These are phyloP conservation scores for Maniola hyperantus DNA, from an alignment of 2,888 invertebrate species.

Conservation along the genomic window DNA sequence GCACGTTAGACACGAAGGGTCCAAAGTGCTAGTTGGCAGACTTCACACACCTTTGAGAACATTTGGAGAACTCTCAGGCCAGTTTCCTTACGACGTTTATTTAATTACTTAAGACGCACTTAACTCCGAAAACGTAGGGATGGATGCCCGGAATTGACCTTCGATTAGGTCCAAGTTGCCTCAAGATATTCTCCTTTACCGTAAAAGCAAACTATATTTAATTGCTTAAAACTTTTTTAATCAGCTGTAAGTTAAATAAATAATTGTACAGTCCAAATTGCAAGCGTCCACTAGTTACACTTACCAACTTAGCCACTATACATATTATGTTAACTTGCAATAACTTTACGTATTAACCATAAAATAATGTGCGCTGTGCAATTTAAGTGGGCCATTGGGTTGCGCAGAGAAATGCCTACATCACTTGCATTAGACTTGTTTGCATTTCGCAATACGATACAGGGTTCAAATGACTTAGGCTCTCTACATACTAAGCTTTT, in stretches of 20 bases:
- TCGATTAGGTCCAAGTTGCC: no score
- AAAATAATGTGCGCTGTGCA: constrained; percentile 22
- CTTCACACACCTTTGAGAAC: no score
- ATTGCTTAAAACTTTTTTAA: no score
- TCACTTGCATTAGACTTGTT: constrained; percentile 46
- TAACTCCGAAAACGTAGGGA: no score
- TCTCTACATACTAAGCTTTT: not conserved
- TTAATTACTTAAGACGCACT: no score
- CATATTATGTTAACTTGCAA: not conserved
- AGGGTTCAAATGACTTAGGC: constrained; percentile 32
- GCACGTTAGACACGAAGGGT: no score
- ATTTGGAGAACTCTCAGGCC: no score
- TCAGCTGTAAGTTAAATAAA: not conserved
- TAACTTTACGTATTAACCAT: constrained; percentile 4
- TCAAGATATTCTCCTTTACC: no score
- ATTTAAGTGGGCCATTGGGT: constrained; percentile 58
- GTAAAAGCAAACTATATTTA: no score
- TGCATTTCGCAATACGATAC: constrained; percentile 57
- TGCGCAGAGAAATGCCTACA: constrained; percentile 56
- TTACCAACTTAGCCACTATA: not conserved
- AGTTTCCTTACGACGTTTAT: no score
- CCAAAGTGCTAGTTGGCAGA: no score
- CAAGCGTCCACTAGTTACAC: not conserved
- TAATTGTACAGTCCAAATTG: not conserved
- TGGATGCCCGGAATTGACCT: no score